A percentile compares a stretch with the other conserved stretches of the same genome.
These are phyloP conservation scores for Sturnus vulgaris DNA, from an alignment of 2,113 vertebrate genomes.

Conservation along the genomic window DNA sequence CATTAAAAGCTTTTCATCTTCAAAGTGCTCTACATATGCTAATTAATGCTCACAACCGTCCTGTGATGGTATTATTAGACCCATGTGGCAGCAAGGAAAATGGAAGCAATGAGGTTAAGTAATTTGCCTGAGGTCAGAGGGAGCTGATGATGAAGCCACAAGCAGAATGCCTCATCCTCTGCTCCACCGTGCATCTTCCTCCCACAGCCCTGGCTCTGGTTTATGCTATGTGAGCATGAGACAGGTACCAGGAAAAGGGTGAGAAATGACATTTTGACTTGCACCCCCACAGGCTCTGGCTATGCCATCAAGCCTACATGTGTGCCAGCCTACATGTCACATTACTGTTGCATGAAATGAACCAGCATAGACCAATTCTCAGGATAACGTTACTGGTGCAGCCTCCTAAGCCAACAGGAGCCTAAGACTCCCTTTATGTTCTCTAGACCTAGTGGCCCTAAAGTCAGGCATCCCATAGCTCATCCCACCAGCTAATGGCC, in stretches of 20 bases:
- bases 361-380: rapidly evolving
- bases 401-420: not conserved
- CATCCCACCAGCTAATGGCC: not conserved
- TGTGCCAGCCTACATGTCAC: not conserved
- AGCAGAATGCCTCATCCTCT: not conserved
- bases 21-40: slow-evolving; percentile 53
- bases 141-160: slow-evolving; percentile 1
- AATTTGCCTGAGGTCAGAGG: slow-evolving; percentile 38
- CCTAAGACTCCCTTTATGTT: not conserved
- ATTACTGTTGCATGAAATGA: not conserved
- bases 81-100: slow-evolving; percentile 44
- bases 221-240: not conserved
- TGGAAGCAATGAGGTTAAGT: slow-evolving; percentile 37
- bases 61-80: slow-evolving; percentile 37
- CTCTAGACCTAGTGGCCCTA: not conserved
- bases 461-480: not conserved
- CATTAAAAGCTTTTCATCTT: slow-evolving; percentile 60
- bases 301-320: rapidly evolving
- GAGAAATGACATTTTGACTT: not conserved
- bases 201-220: not conserved
- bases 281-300: not conserved
- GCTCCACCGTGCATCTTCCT: not conserved
- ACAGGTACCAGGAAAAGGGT: not conserved
- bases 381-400: not conserved
- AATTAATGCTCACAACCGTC: slow-evolving; percentile 54